Base-by-base conservation (phyloP, 2,113 vertebrate genomes). In the Astur gentilis region DNA sequence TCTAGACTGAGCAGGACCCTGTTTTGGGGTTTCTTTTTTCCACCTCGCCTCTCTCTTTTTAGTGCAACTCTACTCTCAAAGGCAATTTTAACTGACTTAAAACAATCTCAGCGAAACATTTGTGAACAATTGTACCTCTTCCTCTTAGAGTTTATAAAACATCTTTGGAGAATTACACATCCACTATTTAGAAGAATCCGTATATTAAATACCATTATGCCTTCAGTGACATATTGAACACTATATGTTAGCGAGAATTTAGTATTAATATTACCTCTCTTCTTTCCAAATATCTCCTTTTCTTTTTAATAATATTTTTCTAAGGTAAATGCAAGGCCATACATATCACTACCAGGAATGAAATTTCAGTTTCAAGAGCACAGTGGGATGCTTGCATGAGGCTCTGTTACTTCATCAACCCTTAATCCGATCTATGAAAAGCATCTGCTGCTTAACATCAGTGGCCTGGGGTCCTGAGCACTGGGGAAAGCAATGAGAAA, bases 1-100 rank as follows among this genome's bases (percentile, higher is more conserved):
- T 93, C 89, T 97, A 98, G 84, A 97, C 71, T 54, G 92, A 87
- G 79, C 83, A 97, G 73, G 93, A 97, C 90, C 66, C 93, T 97
- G 87, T 94, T 97, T 91, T 87, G 89, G 78, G 94, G 91, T 95
- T 95, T 97, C 94, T 91, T 94, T 92, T 96, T 97, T 96, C 94
- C 82, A 69, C 62, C 89, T 91, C 92, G 93, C 71, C 75, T 90
- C 76, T 89, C 47, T 81, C 92, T 83, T 94, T 78, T 89, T 81
- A 95, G 50, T 66, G 70, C 80, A 95, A 94, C 64, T 90, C 85
- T 87, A 83, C 83, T 92, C 96, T 95, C 89, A 91, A 90, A 96
- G 89, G 95, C 94, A 95, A 96, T 93, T 95, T 94, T 92, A 91
- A 95, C 88, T 82, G 80, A 86, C 89, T 96, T 90, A 93, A 89